Percentiles rank a stretch among this genome's conserved stretches.
These are phyloP conservation scores for Thryonomys swinderianus DNA, from an alignment of 2,113 vertebrate genomes.

Conservation along the genomic window DNA sequence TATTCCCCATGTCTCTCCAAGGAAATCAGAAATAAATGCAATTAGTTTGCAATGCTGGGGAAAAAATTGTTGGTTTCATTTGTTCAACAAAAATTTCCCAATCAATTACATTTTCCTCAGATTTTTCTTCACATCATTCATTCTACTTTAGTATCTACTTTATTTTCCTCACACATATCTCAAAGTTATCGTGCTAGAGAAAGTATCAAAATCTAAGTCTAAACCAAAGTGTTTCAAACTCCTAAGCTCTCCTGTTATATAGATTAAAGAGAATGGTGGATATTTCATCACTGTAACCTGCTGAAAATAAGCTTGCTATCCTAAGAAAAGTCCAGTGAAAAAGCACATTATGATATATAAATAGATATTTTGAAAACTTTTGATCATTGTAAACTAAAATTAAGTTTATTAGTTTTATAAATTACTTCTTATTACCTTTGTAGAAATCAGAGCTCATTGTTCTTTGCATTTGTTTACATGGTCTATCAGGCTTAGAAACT, in stretches of 20 bases:
- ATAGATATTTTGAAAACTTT: slow-evolving; percentile 31
- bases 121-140: slow-evolving; percentile 40
- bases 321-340: slow-evolving; percentile 23
- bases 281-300: background rate
- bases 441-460: slow-evolving; percentile 9
- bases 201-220: slow-evolving; percentile 59
- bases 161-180: slow-evolving; percentile 54
- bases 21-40: slow-evolving; percentile 69
- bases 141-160: background rate
- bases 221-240: slow-evolving; percentile 29
- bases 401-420: slow-evolving; percentile 37
- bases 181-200: slow-evolving; percentile 12
- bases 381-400: slow-evolving; percentile 32
- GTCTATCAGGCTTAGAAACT: background rate
- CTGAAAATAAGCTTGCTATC: slow-evolving; percentile 38
- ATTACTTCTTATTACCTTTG: slow-evolving; percentile 5
- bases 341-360: background rate
- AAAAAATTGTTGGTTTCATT: slow-evolving; percentile 69
- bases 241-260: background rate
- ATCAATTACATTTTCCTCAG: slow-evolving; percentile 66
- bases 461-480: slow-evolving; percentile 29
- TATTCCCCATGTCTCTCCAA: slow-evolving; percentile 71
- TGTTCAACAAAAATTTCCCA: slow-evolving; percentile 69
- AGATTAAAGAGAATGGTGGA: background rate
- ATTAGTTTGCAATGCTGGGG: slow-evolving; percentile 67